A percentile compares a stretch with the other conserved stretches of the same genome.
Evolutionary conservation across 1,140 invertebrate genomes (phyloP).

Genomic region (Globodera rostochiensis): DNA sequence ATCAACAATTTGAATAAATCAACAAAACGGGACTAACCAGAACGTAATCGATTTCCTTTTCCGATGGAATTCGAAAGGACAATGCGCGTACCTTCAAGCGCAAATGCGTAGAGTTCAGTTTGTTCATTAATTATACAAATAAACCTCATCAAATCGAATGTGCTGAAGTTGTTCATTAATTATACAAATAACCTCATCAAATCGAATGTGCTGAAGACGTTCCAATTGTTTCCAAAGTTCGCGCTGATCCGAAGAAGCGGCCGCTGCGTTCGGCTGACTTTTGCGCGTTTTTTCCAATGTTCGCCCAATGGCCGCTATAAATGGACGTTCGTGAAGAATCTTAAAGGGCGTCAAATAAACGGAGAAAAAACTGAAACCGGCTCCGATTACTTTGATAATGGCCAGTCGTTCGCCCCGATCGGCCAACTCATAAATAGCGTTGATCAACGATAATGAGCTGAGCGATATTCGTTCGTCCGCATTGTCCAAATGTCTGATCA

Average conservation of each 20-base stretch:
- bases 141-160: constrained; percentile 6
- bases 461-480: constrained; percentile 46
- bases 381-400: constrained; percentile 40
- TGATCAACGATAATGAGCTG: constrained; percentile 49
- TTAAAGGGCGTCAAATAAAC: constrained; percentile 24
- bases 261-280: neutral
- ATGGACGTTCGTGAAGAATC: constrained; percentile 48
- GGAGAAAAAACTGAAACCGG: neutral
- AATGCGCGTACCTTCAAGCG: constrained; percentile 32
- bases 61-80: constrained; percentile 34
- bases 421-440: constrained; percentile 39
- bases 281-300: constrained; percentile 17
- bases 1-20: neutral
- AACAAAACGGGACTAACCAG: constrained; percentile 21
- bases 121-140: neutral
- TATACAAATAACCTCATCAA: constrained; percentile 36
- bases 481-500: constrained; percentile 57
- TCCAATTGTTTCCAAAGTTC: constrained; percentile 41
- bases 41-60: constrained; percentile 46
- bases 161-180: neutral
- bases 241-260: constrained; percentile 28
- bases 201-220: constrained; percentile 46
- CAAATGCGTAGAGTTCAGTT: neutral
- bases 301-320: constrained; percentile 46
- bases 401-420: constrained; percentile 36